These are phyloP conservation scores for Lepidurus couesii DNA, from an alignment of 1,140 invertebrate species.

Conservation along the genomic window DNA sequence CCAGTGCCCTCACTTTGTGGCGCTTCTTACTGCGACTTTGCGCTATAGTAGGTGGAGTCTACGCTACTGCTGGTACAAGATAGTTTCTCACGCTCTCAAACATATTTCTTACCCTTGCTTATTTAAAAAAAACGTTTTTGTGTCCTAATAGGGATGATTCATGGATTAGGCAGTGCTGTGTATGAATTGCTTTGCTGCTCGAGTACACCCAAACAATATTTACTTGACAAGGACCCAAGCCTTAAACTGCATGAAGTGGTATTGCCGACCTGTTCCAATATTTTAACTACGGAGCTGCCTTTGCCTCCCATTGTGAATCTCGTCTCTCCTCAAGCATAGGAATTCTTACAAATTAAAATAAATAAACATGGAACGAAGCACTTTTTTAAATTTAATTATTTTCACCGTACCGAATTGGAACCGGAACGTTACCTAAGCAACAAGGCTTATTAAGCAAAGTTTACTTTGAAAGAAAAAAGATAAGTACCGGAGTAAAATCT, in stretches of 20 bases:
- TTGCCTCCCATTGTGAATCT: neutral
- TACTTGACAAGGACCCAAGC: neutral
- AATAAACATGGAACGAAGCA: neutral
- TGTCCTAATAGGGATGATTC: neutral
- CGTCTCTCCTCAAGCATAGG: neutral
- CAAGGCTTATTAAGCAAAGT: too few species aligned
- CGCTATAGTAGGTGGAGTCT: constrained; percentile 84
- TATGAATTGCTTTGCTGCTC: neutral
- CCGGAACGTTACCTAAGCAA: too few species aligned
- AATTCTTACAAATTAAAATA: neutral
- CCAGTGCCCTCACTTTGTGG: constrained; percentile 54
- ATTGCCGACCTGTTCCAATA: neutral
- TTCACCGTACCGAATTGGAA: too few species aligned
- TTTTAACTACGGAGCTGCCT: neutral
- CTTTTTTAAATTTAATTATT: neutral
- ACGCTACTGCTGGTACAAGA: constrained; percentile 65
- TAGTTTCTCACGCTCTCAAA: too few species aligned
- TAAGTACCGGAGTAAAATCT: too few species aligned
- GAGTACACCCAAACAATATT: neutral
- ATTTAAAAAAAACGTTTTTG: neutral
- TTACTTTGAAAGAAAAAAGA: too few species aligned
- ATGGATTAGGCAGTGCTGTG: neutral
- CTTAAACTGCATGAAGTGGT: neutral
- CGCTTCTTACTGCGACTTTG: constrained; percentile 80
- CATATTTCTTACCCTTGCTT: neutral